Evolutionary conservation across 1,140 invertebrate species (phyloP), one percentile per base, ranked within the genome.

Genomic region (Apocrypta bakeri): DNA sequence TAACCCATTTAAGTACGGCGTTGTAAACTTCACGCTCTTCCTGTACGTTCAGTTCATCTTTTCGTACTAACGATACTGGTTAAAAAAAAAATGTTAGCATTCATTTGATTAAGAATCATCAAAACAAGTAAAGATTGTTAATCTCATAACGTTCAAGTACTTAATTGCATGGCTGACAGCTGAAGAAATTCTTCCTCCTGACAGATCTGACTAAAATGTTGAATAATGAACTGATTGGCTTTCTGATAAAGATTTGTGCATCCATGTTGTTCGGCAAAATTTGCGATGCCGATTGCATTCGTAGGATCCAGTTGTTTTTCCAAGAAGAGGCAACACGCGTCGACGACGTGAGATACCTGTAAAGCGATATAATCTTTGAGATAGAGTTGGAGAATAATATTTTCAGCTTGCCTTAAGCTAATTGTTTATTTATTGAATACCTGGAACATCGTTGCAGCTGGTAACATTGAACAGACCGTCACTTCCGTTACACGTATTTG

Each of bases 361-460:
- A 74, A 77, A 77, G 42, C 33, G 12, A n/a, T 25, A 40, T n/a
- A 66, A 56, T 56, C 21, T 56, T 56, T 21, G n/a, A 56, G 21
- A 56, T n/a, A 56, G n/a, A 56, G 21, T 21, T n/a, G n/a, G n/a
- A 56, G 21, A 56, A 21, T 17, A 3, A n/a, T 0, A n/a, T 7
- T 56, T 56, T n/a, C 17, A n/a, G 42, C 42, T 48, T 48, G 42
- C 14, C 42, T 48, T 17, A 48, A 48, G n/a, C n/a, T n/a, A n/a
- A n/a, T n/a, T n/a, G n/a, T n/a, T n/a, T n/a, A n/a, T n/a, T n/a
- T n/a, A n/a, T n/a, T n/a, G n/a, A 37, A 56, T 92, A 97, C 96
- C 93, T 98, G 97, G 90, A 98, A 97, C 97, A 98, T 98, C 24
- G 97, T 98, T 31, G 97, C 97, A 37, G 97, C 97, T 6, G 97